Evolutionary conservation across 2,113 vertebrate genomes (phyloP).

Genomic region (Vombatus ursinus): DNA sequence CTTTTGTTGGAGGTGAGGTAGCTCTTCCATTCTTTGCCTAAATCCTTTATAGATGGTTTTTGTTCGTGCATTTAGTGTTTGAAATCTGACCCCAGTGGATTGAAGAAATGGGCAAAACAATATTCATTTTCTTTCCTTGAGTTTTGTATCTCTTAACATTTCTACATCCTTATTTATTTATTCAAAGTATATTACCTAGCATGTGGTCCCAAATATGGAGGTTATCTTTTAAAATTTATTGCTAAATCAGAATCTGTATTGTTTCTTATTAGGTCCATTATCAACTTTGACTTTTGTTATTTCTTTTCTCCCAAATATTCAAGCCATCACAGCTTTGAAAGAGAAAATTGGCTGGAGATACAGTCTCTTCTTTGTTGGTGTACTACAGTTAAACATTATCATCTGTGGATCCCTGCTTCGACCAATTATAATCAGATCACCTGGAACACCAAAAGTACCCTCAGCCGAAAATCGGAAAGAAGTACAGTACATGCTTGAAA

Average conservation of each 20-base stretch:
- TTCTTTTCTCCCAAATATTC: background rate
- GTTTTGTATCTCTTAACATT: no score
- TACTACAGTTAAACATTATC: slow-evolving; percentile 90
- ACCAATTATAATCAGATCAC: slow-evolving; percentile 87
- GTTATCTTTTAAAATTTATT: background rate
- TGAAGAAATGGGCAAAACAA: no score
- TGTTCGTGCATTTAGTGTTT: no score
- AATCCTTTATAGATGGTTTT: no score
- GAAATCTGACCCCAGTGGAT: no score
- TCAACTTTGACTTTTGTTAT: background rate
- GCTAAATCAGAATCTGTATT: background rate
- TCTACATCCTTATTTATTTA: no score
- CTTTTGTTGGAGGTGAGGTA: background rate
- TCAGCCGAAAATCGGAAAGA: slow-evolving; percentile 79
- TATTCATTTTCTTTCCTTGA: no score
- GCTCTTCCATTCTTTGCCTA: no score
- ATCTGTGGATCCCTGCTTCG: slow-evolving; percentile 89
- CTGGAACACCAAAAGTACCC: slow-evolving; percentile 66
- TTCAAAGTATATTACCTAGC: no score
- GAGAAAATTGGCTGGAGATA: slow-evolving; percentile 91
- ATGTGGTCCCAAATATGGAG: no score
- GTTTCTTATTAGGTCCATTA: background rate
- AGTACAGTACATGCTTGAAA: slow-evolving; percentile 90
- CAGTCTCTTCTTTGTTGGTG: slow-evolving; percentile 90
- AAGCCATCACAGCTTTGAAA: slow-evolving; percentile 91